Conservation (phyloP, 1,140 invertebrate species). For the Helicoverpa armigera region DNA sequence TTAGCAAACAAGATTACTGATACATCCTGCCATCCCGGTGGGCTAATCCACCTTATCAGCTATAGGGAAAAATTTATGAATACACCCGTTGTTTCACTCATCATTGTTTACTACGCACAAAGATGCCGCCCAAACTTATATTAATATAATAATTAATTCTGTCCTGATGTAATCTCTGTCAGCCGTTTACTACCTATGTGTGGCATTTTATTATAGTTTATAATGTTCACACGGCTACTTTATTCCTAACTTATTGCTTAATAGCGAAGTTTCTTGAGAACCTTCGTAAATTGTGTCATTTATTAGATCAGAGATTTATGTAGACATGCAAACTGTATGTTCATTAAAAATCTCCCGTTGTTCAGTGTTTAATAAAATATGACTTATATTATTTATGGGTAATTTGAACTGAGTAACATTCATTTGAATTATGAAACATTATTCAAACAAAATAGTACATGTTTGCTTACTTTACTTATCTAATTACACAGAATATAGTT, state of each 20-base stretch:
- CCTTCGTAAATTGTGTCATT: conserved; percentile 3
- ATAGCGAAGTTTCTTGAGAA: conserved; percentile 7
- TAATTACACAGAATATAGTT: conserved; percentile 20
- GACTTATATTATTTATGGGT: conserved; percentile 1
- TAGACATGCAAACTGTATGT: not conserved
- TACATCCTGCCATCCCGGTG: conserved; percentile 83
- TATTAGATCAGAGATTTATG: conserved; percentile 15
- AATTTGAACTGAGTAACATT: not conserved
- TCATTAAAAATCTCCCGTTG: not conserved
- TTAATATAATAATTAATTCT: conserved; percentile 48
- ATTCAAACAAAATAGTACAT: conserved; percentile 10
- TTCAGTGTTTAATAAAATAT: not conserved
- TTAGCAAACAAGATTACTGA: conserved; percentile 82
- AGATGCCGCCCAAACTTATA: conserved; percentile 57
- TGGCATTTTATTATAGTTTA: conserved; percentile 11
- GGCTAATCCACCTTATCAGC: conserved; percentile 81
- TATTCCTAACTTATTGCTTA: not conserved
- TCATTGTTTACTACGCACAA: conserved; percentile 69
- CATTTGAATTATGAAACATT: conserved; percentile 13
- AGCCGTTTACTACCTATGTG: conserved; percentile 15
- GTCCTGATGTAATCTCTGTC: conserved; percentile 36
- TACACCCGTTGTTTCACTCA: conserved; percentile 65
- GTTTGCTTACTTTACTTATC: conserved; percentile 20
- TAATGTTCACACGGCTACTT: conserved; percentile 1
- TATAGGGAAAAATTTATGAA: conserved; percentile 80